Base-by-base conservation (phyloP, 2,113 vertebrate species). In the Daphoenositta chrysoptera region DNA sequence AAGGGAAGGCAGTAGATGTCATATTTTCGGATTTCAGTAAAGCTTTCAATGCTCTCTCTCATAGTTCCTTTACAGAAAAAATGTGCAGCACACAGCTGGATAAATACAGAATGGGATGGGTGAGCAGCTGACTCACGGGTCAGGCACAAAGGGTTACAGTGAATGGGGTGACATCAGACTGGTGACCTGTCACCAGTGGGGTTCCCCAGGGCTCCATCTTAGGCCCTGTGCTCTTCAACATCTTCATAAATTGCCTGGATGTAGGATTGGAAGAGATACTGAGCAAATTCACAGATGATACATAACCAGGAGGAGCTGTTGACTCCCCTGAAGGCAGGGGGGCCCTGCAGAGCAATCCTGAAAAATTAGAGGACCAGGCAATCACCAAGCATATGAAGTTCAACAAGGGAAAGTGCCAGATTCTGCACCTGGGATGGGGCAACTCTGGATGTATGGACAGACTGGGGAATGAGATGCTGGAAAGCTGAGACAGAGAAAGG, bases 321-420 rank as follows among this genome's bases (percentile, higher is more conserved):
- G 53, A 35, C 10, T 57, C 17, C 14, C 10, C 10, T 0, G 0
- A 44, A 73, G 13, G 39, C 23, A n/a, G 13, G 4, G 23, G 44
- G 31, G 23, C 31, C 31, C 68, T 53, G 37, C 28, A 53, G 28
- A 30, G 28, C 3, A 6, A 63, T 6, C 13, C 6, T 8, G 12
- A 24, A 8, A 48, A 37, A 47, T 48, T 2, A 39, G 15, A 60
- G 21, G 1, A 19, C 5, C 31, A 11, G 7, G 27, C 15, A 31
- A 60, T 60, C n/a, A 24, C 26, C 5, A 6, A 19, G 9, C n/a
- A 18, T 39, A 14, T 26, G 26, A 51, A 51, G 20, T 39, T 48
- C 21, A 15, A 19, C n/a, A 47, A 31, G 9, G 44, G 3, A 48
- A 60, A 31, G 12, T 48, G 15, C 5, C 2, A n/a, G n/a, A 39